These are phyloP conservation scores for Calypte anna DNA, from an alignment of 2,113 vertebrate species.

Conservation along the genomic window DNA sequence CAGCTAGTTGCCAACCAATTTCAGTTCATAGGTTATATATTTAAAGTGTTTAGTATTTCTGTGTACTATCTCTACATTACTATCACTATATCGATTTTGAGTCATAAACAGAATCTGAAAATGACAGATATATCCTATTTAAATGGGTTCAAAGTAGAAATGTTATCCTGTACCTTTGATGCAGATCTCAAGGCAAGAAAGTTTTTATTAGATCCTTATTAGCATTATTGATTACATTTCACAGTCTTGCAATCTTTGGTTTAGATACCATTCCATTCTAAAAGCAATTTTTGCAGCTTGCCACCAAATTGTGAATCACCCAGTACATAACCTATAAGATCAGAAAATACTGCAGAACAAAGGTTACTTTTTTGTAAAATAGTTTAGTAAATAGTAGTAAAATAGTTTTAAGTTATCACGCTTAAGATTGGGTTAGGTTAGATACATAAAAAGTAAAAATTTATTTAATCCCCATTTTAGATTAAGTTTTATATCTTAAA, in stretches of 20 bases:
- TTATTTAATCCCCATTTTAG: background rate
- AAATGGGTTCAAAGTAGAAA: background rate
- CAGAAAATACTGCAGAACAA: background rate
- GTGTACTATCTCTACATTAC: background rate
- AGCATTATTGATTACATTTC: background rate
- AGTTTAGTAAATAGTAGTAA: background rate
- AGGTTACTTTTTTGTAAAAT: background rate
- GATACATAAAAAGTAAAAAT: background rate
- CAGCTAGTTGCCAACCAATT: background rate
- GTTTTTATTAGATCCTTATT: conserved; percentile 12
- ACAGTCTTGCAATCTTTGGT: background rate
- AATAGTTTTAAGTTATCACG: background rate
- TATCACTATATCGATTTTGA: background rate
- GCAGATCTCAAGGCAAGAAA: background rate
- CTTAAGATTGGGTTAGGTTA: background rate
- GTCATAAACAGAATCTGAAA: background rate
- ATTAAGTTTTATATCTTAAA: conserved; percentile 13
- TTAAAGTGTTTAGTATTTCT: background rate
- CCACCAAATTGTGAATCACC: background rate
- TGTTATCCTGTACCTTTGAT: background rate
- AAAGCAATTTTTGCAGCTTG: background rate
- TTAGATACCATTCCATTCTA: background rate
- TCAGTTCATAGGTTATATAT: background rate
- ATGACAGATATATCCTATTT: background rate
- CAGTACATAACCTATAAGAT: background rate